Evolutionary conservation across 2,888 invertebrate species (phyloP).

Genomic region (Drosophila anomelani): DNA sequence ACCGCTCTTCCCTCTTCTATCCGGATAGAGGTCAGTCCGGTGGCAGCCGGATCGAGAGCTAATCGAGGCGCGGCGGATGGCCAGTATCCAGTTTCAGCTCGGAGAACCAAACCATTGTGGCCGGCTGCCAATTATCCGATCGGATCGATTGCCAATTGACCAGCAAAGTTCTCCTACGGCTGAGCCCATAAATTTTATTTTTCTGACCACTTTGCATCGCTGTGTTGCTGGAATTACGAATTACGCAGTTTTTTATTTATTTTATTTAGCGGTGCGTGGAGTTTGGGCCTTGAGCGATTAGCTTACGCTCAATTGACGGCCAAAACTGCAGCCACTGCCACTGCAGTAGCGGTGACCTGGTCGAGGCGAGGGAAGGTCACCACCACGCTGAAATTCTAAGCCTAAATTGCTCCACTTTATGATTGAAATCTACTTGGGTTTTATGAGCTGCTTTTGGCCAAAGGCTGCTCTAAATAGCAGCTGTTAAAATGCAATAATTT

Average conservation of each 20-base stretch:
- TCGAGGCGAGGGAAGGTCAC: slow-evolving; percentile 36
- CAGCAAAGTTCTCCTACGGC: slow-evolving; percentile 23
- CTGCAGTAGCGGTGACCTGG: slow-evolving; percentile 34
- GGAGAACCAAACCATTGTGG: slow-evolving; percentile 30
- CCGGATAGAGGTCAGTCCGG: slow-evolving; percentile 31
- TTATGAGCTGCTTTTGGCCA: not conserved
- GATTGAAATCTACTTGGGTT: slow-evolving; percentile 8
- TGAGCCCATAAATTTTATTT: slow-evolving; percentile 46
- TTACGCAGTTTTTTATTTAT: slow-evolving; percentile 28
- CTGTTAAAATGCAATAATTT: slow-evolving; percentile 3
- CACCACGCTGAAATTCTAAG: not conserved
- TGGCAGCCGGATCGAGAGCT: slow-evolving; percentile 12
- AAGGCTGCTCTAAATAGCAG: slow-evolving; percentile 4
- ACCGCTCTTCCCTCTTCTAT: not conserved
- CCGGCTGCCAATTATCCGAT: slow-evolving; percentile 43
- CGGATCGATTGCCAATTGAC: slow-evolving; percentile 42
- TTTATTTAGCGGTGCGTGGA: slow-evolving; percentile 12
- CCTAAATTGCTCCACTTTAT: not conserved
- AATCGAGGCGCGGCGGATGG: slow-evolving; percentile 22
- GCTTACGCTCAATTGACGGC: slow-evolving; percentile 14
- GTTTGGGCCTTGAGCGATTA: slow-evolving; percentile 23
- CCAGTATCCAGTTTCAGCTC: slow-evolving; percentile 21
- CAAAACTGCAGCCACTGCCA: slow-evolving; percentile 11
- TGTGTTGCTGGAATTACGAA: slow-evolving; percentile 32
- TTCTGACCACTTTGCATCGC: slow-evolving; percentile 45